Evolutionary conservation across 37 sponge, comb jelly and placozoan genomes (phyloP).

Genomic region (Aphrocallistes beatrix): DNA sequence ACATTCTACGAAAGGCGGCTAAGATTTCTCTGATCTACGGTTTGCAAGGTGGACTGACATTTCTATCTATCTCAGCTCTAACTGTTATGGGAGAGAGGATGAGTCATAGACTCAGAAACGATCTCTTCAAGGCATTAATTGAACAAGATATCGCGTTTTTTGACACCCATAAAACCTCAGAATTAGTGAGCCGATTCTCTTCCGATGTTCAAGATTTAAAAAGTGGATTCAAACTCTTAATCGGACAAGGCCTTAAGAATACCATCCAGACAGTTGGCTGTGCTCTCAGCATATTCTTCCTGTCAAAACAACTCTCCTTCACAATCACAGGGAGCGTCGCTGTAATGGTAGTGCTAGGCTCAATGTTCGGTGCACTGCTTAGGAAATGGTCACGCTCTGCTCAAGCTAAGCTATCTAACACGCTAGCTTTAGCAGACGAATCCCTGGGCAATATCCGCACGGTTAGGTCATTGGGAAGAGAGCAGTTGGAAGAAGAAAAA

Average conservation of each 20-base stretch:
- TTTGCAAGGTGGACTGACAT: slow-evolving; percentile 50
- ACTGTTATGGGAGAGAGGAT: slow-evolving; percentile 58
- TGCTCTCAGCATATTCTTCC: slow-evolving; percentile 57
- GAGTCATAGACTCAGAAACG: slow-evolving; percentile 43
- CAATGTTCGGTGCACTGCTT: slow-evolving; percentile 47
- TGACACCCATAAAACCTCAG: slow-evolving; percentile 76
- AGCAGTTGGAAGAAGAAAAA: slow-evolving; percentile 42
- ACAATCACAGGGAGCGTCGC: slow-evolving; percentile 47
- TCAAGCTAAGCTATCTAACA: slow-evolving; percentile 65
- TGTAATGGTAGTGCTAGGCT: slow-evolving; percentile 57
- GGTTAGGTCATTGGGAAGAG: slow-evolving; percentile 86
- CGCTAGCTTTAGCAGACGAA: slow-evolving; percentile 79
- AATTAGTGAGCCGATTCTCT: slow-evolving; percentile 75
- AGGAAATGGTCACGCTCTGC: slow-evolving; percentile 62
- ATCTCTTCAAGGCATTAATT: slow-evolving; percentile 57
- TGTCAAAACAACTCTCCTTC: slow-evolving; percentile 72
- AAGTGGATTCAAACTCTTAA: slow-evolving; percentile 76
- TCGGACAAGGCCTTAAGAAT: slow-evolving; percentile 60
- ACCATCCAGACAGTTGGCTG: slow-evolving; percentile 65
- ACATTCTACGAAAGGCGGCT: neutral
- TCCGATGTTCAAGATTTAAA: slow-evolving; percentile 90
- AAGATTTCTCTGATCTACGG: neutral
- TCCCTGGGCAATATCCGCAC: slow-evolving; percentile 76
- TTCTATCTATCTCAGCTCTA: slow-evolving; percentile 61
- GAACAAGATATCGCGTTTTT: slow-evolving; percentile 74